A percentile compares a stretch with the other conserved stretches of the same genome.
Evolutionary conservation across 2,113 vertebrate genomes (phyloP).

Genomic region (Montifringilla adamsi): DNA sequence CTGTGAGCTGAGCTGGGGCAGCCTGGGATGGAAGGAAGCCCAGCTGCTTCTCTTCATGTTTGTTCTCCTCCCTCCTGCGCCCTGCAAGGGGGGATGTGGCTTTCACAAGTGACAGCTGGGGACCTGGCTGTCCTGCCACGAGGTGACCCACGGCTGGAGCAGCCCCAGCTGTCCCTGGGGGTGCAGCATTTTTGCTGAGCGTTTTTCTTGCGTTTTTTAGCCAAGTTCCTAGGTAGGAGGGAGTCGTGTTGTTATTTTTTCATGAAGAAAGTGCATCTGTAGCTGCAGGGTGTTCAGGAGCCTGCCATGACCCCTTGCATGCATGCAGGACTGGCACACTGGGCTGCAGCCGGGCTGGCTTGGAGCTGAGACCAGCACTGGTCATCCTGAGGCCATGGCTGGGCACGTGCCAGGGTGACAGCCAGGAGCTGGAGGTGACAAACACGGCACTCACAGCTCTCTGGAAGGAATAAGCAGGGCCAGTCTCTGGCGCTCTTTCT

Average conservation of each 20-base stretch:
- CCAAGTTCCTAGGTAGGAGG: neutral
- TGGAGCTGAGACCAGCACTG: neutral
- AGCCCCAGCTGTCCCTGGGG: neutral
- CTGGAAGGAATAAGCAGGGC: neutral
- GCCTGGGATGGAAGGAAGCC: neutral
- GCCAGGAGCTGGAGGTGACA: neutral
- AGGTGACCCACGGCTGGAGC: neutral
- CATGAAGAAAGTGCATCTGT: neutral
- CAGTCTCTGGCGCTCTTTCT: neutral
- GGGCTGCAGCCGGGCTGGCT: neutral
- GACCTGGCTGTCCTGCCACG: neutral
- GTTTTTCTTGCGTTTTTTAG: neutral
- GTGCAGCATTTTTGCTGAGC: neutral
- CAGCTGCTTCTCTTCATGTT: neutral
- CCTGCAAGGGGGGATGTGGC: neutral
- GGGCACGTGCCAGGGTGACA: neutral
- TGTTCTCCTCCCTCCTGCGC: neutral
- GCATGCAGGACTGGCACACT: neutral
- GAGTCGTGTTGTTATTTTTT: accelerated
- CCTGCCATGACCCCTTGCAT: neutral
- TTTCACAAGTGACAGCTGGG: slow-evolving; percentile 33
- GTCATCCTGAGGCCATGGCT: accelerated
- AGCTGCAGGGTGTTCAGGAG: neutral
- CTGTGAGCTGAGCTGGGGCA: neutral
- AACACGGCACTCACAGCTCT: accelerated